Percentiles rank a stretch among this genome's conserved stretches.
Conservation (phyloP, 2,797 vertebrate genomes). For the Ctenochaetus hawaiiensis region DNA sequence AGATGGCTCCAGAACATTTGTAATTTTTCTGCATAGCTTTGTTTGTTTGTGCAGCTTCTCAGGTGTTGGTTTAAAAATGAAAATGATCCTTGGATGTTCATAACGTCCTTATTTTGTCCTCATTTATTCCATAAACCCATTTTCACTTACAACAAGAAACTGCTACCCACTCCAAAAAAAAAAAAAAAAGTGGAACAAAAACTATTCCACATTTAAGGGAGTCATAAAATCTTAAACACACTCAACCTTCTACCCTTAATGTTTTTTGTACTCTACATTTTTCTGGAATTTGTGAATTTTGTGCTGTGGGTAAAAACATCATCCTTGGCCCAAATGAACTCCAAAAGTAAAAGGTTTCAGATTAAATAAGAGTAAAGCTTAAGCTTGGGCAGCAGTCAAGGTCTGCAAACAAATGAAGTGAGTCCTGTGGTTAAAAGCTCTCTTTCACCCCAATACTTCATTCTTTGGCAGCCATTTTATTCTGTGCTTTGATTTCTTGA, state of each 20-base stretch:
- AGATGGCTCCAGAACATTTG: conserved; percentile 13
- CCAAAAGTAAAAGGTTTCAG: no score
- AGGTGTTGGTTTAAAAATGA: conserved; percentile 4
- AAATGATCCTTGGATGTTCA: neutral
- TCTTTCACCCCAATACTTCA: neutral
- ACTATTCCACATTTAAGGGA: neutral
- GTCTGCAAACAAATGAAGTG: neutral
- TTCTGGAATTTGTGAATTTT: no score
- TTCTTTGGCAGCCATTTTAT: neutral
- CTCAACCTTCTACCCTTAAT: no score
- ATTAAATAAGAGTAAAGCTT: neutral
- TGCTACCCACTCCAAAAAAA: neutral
- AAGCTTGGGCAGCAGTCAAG: no score
- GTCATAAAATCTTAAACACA: neutral
- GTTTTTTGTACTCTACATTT: no score
- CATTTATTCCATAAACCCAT: neutral
- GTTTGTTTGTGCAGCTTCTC: neutral
- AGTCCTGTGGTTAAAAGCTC: neutral
- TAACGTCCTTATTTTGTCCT: neutral
- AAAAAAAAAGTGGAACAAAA: neutral
- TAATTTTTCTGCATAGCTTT: conserved; percentile 12
- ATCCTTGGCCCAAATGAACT: no score
- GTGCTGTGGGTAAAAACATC: no score
- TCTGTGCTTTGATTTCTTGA: no score
- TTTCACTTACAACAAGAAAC: neutral